Evolutionary conservation across 2,113 vertebrate genomes (phyloP), one percentile per base, ranked within the genome.

Genomic region (Aviceda subcristata): DNA sequence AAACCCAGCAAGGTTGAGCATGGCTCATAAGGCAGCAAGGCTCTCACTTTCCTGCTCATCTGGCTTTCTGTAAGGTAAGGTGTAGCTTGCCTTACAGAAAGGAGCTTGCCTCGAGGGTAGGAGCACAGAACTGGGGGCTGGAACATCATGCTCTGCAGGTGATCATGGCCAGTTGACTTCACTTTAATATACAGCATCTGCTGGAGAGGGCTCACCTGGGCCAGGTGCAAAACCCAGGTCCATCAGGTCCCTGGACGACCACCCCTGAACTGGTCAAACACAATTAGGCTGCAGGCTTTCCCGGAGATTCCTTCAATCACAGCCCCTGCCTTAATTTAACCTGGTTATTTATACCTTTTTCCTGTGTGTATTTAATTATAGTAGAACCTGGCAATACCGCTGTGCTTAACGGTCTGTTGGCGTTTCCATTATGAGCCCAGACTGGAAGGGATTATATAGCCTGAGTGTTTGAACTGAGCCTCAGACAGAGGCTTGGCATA

Each of bases 381-480:
- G 93, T 46, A 83, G 85, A 87, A 96, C 88, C 95, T 97, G 96
- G 96, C 95, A 95, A 68, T 92, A 89, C 88, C 0, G 26, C 93
- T 96, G 95, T 88, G 91, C 91, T 95, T 97, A 97, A 95, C 51
- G 78, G 94, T 97, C 95, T 97, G 91, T 81, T 96, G 95, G 93
- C 8, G 14, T 97, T 96, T 89, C 92, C 95, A 97, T 96, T 96
- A 95, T 96, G 88, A 94, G 68, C 51, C 92, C 91, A 94, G 92
- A 88, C 90, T 96, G 93, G 84, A 97, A 97, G 78, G 94, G 95
- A 97, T 95, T 97, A 96, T 96, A 72, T 66, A 95, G 94, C 95
- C 88, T 63, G 81, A 94, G 84, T 94, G 94, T 94, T 96, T 96
- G 94, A 96, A 96, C 92, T 92, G 72, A 95, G 88, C 89, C 83